These are phyloP conservation scores for Sesia apiformis DNA, from an alignment of 2,888 invertebrate species.

Conservation along the genomic window DNA sequence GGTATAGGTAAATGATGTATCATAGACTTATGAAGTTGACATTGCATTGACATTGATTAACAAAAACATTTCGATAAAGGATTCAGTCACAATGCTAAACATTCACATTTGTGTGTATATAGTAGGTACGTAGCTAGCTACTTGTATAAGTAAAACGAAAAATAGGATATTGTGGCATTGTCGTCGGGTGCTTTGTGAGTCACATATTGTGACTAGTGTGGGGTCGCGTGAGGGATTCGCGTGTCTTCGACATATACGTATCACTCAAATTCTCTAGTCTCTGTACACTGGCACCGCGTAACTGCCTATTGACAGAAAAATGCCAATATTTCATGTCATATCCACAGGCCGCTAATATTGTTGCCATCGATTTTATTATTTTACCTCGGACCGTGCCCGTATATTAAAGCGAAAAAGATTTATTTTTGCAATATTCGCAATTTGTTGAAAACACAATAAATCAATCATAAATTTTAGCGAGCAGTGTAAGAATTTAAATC, in stretches of 20 bases:
- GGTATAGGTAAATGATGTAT: no score
- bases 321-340: conserved; percentile 19
- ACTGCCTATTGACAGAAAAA: conserved; percentile 13
- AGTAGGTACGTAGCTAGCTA: no score
- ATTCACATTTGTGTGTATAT: no score
- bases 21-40: no score
- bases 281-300: conserved; percentile 6
- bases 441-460: no score
- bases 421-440: background rate
- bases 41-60: no score
- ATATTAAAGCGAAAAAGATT: background rate
- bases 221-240: conserved; percentile 6
- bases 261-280: conserved; percentile 17
- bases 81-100: no score
- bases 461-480: no score
- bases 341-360: conserved; percentile 9
- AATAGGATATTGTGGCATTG: background rate
- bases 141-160: background rate
- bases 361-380: conserved; percentile 13
- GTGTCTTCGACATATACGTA: conserved; percentile 10
- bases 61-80: no score
- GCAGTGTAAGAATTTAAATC: background rate
- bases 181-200: background rate
- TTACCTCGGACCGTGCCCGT: conserved; percentile 2
- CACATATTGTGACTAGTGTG: background rate